These are phyloP conservation scores for Pongo pygmaeus DNA, from an alignment of 2,113 vertebrate genomes.

Conservation along the genomic window DNA sequence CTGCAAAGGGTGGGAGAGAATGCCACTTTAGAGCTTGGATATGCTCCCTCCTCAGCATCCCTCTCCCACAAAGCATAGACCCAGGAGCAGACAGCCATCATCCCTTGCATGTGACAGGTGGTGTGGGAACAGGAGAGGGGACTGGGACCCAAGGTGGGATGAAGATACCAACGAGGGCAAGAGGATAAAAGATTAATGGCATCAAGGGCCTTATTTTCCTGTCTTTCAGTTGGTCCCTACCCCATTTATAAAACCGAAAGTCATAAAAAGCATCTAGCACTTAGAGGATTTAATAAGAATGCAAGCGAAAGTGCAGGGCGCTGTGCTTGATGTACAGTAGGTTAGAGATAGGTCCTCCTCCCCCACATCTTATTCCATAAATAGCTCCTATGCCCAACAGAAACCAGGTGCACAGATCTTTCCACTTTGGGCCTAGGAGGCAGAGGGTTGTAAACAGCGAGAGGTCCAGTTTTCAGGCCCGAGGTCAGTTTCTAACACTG, in stretches of 20 bases:
- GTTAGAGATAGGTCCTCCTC: not conserved
- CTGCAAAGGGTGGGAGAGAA: constrained; percentile 77
- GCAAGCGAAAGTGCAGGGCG: not conserved
- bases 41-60: not conserved
- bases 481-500: not conserved
- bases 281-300: constrained; percentile 27
- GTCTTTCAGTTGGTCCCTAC: not conserved
- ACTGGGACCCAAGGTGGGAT: not conserved
- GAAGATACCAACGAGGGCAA: not conserved
- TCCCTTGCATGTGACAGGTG: not conserved
- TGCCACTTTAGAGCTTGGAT: not conserved
- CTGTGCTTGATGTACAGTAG: not conserved
- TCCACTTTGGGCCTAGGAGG: not conserved
- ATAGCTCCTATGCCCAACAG: constrained; percentile 47
- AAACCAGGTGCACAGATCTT: constrained; percentile 12
- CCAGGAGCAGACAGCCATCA: not conserved
- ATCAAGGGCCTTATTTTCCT: not conserved
- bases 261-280: not conserved
- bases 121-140: not conserved
- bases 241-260: not conserved
- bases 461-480: constrained; percentile 12
- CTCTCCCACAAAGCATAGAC: not conserved
- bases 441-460: not conserved
- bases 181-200: not conserved
- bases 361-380: constrained; percentile 51